Percentiles rank a stretch among this genome's conserved stretches.
Evolutionary conservation across 2,797 vertebrate species (phyloP).

Genomic region (Catostomus latipinnis): DNA sequence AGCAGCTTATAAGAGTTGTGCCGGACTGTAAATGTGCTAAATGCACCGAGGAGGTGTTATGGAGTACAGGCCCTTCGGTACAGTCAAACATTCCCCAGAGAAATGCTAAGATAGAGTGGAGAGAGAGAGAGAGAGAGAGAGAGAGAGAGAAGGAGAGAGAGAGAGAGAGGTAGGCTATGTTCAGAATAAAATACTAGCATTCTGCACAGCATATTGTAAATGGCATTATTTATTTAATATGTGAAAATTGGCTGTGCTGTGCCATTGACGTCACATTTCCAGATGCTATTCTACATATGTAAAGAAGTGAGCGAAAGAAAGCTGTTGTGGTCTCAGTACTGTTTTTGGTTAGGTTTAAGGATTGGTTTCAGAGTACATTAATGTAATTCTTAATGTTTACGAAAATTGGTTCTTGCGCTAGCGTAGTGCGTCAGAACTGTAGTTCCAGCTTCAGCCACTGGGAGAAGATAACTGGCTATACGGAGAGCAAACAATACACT

Average conservation of each 20-base stretch:
- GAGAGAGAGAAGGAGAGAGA: constrained; percentile 4
- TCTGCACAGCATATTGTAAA: too few relatives aligned
- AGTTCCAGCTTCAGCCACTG: too few relatives aligned
- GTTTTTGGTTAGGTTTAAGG: too few relatives aligned
- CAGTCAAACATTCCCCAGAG: constrained; percentile 1
- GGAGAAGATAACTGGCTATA: too few relatives aligned
- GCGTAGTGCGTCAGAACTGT: too few relatives aligned
- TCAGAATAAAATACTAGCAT: neutral
- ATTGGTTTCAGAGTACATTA: too few relatives aligned
- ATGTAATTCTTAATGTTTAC: too few relatives aligned
- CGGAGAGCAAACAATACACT: too few relatives aligned
- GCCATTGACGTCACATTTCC: neutral
- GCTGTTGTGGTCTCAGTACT: too few relatives aligned
- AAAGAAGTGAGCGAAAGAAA: too few relatives aligned
- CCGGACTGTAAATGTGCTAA: constrained; percentile 15
- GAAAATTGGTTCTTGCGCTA: too few relatives aligned
- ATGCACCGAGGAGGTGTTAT: neutral
- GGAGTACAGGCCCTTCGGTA: constrained; percentile 6
- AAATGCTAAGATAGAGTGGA: constrained; percentile 5
- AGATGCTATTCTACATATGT: too few relatives aligned
- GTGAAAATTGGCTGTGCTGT: neutral
- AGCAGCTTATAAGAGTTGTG: constrained; percentile 9
- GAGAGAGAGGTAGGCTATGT: neutral
- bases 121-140: neutral
- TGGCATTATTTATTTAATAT: neutral